Base-by-base conservation (phyloP, 2,888 invertebrate genomes). In the Ariolimax columbianus region DNA sequence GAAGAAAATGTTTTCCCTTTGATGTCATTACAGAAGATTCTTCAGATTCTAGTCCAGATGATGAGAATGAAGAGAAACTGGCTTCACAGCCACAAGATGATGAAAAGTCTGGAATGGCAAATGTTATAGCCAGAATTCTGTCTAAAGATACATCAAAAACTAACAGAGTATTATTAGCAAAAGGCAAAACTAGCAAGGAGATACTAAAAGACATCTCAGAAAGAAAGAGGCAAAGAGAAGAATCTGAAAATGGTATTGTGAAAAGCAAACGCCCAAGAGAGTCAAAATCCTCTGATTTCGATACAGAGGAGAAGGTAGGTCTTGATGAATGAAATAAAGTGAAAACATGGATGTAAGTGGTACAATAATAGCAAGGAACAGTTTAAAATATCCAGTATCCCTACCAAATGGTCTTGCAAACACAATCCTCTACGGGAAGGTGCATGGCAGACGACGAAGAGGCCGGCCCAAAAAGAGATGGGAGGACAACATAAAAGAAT, bases 91-190 rank as follows among this genome's bases (percentile, higher is more conserved):
- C 43, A 59, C 68, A 78, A 77, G 70, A 68, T 77, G 77, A 40
- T n/a, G 73, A 77, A 26, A 84, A 85, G 38, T 81, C 81, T 19
- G 85, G 81, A 26, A 85, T 85, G 85, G 85, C 85, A 26, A 77
- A 63, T 55, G 85, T 85, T 30, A 66, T 85, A n/a, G 80, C 85
- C 72, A 80, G 85, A 55, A 85, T 85, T 77, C 47, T 85, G 40
- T 80, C 85, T 1, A 85, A 85, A 68, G 81, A 85, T n/a, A 75
- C 55, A 19, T 81, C 85, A 17, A 81, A 80, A 36, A 85, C 77
- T 68, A 85, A 81, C 66, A 68, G 80, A 75, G 81, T 79, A 6
- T 63, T 85, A 36, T 81, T 85, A 63, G 75, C 85, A 19, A 85
- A 81, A 84, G 84, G 85, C 30, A 85, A 85, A 77, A 85, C 85